A percentile compares a stretch with the other conserved stretches of the same genome.
phyloP scores from a whole-genome alignment of 2,113 vertebrate species.

The Charina bottae region DNA sequence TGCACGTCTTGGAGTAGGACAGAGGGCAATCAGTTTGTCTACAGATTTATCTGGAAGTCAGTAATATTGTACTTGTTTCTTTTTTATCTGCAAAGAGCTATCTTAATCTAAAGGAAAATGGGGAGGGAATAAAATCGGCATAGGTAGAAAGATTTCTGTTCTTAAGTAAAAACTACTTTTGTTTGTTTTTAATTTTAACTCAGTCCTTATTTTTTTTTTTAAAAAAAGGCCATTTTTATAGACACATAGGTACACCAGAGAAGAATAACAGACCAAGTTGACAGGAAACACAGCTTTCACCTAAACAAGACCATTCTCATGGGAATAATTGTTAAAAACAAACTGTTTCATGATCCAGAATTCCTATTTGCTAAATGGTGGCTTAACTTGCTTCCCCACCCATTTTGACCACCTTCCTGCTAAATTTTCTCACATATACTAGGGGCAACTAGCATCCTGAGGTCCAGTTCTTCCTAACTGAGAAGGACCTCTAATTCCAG shows the following conservation, averaged over 20 bases:
- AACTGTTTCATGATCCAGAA: background rate
- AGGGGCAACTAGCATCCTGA: background rate
- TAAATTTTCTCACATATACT: background rate
- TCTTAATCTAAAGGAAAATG: slow-evolving; percentile 27
- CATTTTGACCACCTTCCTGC: background rate
- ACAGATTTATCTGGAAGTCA: slow-evolving; percentile 34
- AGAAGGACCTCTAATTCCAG: too few relatives aligned
- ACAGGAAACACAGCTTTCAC: background rate
- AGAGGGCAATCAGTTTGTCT: slow-evolving; percentile 7
- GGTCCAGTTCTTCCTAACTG: background rate
- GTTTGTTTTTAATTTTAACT: slow-evolving; percentile 28
- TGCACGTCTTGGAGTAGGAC: background rate
- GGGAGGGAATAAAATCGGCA: background rate
- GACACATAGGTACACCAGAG: background rate
- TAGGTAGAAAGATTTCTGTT: background rate
- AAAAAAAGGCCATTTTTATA: background rate
- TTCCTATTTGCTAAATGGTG: background rate
- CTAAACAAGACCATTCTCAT: background rate
- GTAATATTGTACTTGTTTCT: slow-evolving; percentile 9
- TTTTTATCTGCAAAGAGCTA: background rate
- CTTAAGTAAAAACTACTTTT: slow-evolving; percentile 11
- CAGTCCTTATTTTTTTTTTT: background rate
- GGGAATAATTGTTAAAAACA: background rate
- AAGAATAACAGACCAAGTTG: background rate
- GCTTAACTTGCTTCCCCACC: background rate